Evolutionary conservation across 1,140 invertebrate species (phyloP).

Genomic region (Platorchestia sp.): DNA sequence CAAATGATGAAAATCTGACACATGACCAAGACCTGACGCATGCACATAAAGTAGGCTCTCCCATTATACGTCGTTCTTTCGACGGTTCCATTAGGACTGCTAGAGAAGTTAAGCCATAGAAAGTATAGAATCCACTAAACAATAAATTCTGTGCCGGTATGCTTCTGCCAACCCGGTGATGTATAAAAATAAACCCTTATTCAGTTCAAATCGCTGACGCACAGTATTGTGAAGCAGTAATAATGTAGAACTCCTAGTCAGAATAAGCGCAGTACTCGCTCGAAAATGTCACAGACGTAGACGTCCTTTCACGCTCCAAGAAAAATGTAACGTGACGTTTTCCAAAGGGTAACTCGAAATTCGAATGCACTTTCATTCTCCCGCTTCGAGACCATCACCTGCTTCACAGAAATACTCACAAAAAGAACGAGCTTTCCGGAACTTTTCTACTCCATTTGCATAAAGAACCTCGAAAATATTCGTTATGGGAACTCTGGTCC

Average conservation of each 20-base stretch:
- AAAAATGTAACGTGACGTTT: background rate
- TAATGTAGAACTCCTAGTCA: background rate
- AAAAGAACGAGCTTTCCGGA: background rate
- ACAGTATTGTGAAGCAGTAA: background rate
- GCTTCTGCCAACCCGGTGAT: background rate
- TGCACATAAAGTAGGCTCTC: background rate
- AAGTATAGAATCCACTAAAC: background rate
- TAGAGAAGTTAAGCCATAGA: background rate
- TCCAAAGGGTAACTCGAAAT: background rate
- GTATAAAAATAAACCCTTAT: background rate
- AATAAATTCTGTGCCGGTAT: background rate
- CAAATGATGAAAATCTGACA: too few species aligned
- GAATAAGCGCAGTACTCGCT: background rate
- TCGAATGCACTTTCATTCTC: background rate
- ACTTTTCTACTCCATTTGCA: background rate
- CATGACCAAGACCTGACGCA: background rate
- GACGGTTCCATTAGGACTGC: background rate
- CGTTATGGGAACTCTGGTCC: background rate
- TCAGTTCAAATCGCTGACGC: background rate
- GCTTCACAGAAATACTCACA: background rate
- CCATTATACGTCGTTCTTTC: background rate
- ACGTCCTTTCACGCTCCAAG: background rate
- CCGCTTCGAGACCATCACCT: background rate
- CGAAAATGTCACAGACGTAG: background rate
- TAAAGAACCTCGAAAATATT: background rate